Conservation (phyloP, 2,888 invertebrate genomes). For the Masnerella sp. region DNA sequence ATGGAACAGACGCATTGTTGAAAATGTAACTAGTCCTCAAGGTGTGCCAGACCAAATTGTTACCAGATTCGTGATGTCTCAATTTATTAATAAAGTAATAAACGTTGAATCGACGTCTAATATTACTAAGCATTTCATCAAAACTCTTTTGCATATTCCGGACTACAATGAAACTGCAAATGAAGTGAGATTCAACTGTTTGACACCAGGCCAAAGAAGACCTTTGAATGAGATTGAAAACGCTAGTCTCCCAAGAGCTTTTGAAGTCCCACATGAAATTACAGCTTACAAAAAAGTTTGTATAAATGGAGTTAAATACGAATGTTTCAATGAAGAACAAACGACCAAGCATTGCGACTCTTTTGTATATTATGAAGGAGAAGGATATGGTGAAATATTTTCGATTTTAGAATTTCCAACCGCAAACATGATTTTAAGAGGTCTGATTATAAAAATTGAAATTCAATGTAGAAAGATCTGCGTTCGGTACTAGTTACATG, state of each 20-base stretch:
- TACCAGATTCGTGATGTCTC: neutral
- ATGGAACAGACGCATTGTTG: conserved; percentile 3
- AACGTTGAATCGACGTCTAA: neutral
- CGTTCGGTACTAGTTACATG: conserved; percentile 6
- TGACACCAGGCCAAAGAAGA: neutral
- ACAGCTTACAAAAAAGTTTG: neutral
- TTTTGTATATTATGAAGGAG: neutral
- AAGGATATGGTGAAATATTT: conserved; percentile 11
- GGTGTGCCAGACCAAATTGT: conserved; percentile 1
- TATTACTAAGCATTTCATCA: neutral
- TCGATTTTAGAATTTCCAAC: neutral
- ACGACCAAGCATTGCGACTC: conserved; percentile 10
- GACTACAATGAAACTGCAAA: neutral
- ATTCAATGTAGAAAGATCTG: neutral
- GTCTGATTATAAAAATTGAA: neutral
- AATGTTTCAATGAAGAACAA: neutral
- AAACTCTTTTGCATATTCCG: neutral
- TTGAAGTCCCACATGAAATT: neutral
- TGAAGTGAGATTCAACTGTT: neutral
- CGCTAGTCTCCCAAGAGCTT: neutral
- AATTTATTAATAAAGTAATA: neutral
- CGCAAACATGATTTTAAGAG: neutral
- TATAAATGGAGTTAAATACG: neutral
- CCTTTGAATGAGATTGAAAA: neutral
- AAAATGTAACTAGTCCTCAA: conserved; percentile 13